Evolutionary conservation across 2,888 invertebrate genomes (phyloP), one percentile per base, ranked within the genome.

Genomic region (Macropis europaea): DNA sequence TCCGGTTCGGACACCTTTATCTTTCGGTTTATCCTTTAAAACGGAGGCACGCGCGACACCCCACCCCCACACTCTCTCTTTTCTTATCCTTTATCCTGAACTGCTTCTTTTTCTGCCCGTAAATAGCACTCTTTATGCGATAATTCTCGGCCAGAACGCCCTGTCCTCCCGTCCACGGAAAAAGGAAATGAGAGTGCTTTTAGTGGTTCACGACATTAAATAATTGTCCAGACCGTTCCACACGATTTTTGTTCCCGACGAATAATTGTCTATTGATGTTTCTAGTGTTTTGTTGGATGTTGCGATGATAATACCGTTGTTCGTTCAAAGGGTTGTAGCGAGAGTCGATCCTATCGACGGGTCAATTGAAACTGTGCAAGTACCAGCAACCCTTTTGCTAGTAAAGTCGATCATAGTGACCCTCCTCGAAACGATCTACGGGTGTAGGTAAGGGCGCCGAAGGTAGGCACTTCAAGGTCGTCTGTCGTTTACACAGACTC

Each of bases 1-100:
- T 77, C 77, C 74, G 60, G 52, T 66, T 47, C 48, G 63, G 75
- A 71, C 67, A 71, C 67, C 63, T 77, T 77, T 77, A 77, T 77
- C 71, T 77, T 50, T 53, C 40, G 56, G 60, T 67, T 77, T 63
- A 77, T 71, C 71, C 71, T 61, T 24, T 67, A 63, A 77, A 77
- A 77, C 67, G 66, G 42, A 61, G 70, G 56, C 73, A 63, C 74
- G 62, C 70, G 43, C 53, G 13, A 7, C 17, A 24, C 38, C 13
- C 36, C 24, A 28, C 15, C 9, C 3, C 13, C 6, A 17, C 47
- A 2, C 36, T 26, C 15, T 13, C 28, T 34, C 40, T 30, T 24
- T 52, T 40, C 52, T 15, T 32, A 32, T 52, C 22, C 24, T 15
- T 32, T 13, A n/a, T 30, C 32, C 22, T 2, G 52, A 17, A 50